A percentile compares a stretch with the other conserved stretches of the same genome.
These are phyloP conservation scores for Polypterus bichir DNA, from an alignment of 2,113 vertebrate genomes.

Conservation along the genomic window DNA sequence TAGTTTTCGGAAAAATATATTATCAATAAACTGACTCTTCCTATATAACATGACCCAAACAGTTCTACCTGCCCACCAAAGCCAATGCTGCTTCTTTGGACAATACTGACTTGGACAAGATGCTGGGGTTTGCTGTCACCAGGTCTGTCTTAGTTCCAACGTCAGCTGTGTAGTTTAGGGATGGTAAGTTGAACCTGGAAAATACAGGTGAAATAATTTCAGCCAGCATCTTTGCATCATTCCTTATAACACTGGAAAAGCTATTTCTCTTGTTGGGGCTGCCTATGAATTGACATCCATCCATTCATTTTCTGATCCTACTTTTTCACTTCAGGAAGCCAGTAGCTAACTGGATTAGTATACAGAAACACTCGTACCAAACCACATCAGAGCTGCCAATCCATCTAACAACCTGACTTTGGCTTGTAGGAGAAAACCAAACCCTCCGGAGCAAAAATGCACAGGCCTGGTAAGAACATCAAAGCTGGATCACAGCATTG, in stretches of 20 bases:
- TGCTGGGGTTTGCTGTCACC: slow-evolving; percentile 24
- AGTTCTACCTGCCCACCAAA: slow-evolving; percentile 13
- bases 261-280: neutral
- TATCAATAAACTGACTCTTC: no score
- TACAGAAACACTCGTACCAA: neutral
- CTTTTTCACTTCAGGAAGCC: no score
- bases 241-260: neutral
- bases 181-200: slow-evolving; percentile 22
- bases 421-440: no score
- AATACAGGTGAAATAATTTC: no score
- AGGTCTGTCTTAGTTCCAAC: slow-evolving; percentile 21
- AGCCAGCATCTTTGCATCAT: neutral
- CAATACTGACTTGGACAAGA: no score
- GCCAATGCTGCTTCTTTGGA: no score
- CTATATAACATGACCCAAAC: no score
- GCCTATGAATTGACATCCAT: neutral
- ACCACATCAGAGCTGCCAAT: neutral
- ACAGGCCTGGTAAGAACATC: no score
- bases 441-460: no score
- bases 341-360: neutral
- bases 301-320: neutral
- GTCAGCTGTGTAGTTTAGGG: slow-evolving; percentile 14
- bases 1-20: no score
- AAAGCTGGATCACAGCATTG: no score
- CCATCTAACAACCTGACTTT: no score